Base-by-base conservation (phyloP, 2,888 invertebrate genomes). In the Nephrocerus scutellatus region DNA sequence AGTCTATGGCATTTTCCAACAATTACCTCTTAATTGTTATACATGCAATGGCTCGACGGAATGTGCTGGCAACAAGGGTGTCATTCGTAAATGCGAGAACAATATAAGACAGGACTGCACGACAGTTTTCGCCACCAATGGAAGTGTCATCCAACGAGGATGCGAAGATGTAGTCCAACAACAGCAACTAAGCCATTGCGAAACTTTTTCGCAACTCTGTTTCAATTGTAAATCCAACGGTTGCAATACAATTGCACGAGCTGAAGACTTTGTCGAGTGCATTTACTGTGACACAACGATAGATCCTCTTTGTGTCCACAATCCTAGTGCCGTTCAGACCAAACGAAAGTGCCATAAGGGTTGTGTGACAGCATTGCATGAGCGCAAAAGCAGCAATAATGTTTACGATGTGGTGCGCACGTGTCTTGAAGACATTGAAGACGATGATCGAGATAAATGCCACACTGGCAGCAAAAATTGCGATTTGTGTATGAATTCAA, bases 341-440 rank as follows among this genome's bases (percentile, higher is more conserved):
- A 39, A 35, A 18, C 44, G 55, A 15, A 44, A 41, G 23, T 55
- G 55, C 30, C 12, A 42, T 1, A 50, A 49, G n/a, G 51, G 53
- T 4, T 55, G 55, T 29, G 36, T 54, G 9, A 37, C 51, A 1
- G 44, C 54, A 1, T 36, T 54, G 5, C 53, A 55, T 43, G 30
- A 46, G 1, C 39, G 50, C 3, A 47, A 48, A 32, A 26, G 39
- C 6, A 39, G 44, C 34, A 16, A 38, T 2, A 23, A 39, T 5
- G 21, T 46, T 6, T 24, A 30, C 8, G 48, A 55, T 30, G 40
- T 55, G 21, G 49, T 49, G 2, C 47, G 55, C 13, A 45, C 49
- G n/a, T 55, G 55, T 25, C 39, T 48, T 9, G 55, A 55, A 10
- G 55, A 55, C 16, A 42, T 54, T n/a, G 53, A 52, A 18, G 6